Evolutionary conservation across 1,140 invertebrate species (phyloP).

Genomic region (Bicyclus anynana): DNA sequence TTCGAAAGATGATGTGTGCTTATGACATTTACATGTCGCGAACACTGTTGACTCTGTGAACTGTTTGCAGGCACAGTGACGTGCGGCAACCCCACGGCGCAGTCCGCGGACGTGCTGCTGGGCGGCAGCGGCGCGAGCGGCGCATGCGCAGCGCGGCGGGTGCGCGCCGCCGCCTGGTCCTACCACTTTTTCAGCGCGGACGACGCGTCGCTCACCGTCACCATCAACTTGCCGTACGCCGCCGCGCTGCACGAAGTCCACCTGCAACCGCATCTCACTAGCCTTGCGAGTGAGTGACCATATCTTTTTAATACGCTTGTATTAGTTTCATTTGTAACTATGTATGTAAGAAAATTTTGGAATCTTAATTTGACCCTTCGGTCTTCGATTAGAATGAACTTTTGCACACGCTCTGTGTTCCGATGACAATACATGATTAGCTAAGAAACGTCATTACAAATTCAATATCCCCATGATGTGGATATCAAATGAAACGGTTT

Average conservation of each 20-base stretch:
- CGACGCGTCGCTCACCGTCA: conserved; percentile 91
- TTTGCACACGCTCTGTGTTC: no score
- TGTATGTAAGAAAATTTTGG: no score
- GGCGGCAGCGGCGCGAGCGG: conserved; percentile 70
- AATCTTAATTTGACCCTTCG: no score
- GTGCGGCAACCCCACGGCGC: conserved; percentile 90
- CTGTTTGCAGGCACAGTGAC: conserved; percentile 83
- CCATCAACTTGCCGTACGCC: conserved; percentile 92
- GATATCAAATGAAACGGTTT: no score
- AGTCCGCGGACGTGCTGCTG: conserved; percentile 91
- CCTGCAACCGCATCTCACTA: conserved; percentile 90
- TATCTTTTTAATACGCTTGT: background rate
- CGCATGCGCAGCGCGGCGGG: conserved; percentile 86
- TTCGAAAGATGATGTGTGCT: no score
- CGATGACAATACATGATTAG: no score
- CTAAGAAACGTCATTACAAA: no score
- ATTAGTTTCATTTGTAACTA: no score
- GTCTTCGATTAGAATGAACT: no score
- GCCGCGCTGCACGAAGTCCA: conserved; percentile 93
- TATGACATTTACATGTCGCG: no score
- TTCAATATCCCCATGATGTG: no score
- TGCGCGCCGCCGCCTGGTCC: conserved; percentile 92
- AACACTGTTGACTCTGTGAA: no score
- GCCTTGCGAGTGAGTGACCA: conserved; percentile 82
- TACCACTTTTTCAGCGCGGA: conserved; percentile 96